Base-by-base conservation (phyloP, 2,113 vertebrate species). In the Corapipo altera region DNA sequence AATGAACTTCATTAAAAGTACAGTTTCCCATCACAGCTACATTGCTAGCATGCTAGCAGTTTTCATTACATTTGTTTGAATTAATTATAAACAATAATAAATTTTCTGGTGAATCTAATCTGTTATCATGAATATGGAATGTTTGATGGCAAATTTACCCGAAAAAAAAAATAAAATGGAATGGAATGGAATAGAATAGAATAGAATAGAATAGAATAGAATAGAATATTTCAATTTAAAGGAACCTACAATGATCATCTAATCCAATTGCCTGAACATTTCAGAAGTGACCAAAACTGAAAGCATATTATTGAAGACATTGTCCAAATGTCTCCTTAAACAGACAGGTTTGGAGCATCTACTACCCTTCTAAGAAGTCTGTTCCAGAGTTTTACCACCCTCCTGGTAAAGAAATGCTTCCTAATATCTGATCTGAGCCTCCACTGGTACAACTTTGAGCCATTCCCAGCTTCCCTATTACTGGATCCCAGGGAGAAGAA, bases 381-480 rank as follows among this genome's bases (percentile, higher is more conserved):
- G 8, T 89, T 75, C 3, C 14, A 67, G 8, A 13, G 3, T 72
- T 67, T 87, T 43, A 26, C 9, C 2, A 26, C 10, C 4, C 12
- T 85, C 24, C 59, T 3, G 0, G 5, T 54, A 44, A 58, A 67
- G 6, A 43, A 89, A 39, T 69, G 5, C 1, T 61, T 66, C 24
- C 46, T 57, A 26, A 32, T 24, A 17, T 43, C 27, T 12, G 9
- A 9, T 37, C 80, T 61, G 8, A 82, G 46, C 12, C 9, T 78
- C 4, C 5, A 3, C 19, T 59, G 10, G 2, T 2, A 1, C 24
- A 51, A 4, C 10, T 82, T 58, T 49, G 35, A 71, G 11, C 6
- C 1, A 0, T 24, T 48, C 23, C 15, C 8, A 27, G 0, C 2
- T 5, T 9, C 37, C 20, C 11, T 59, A 3, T 32, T 21, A 13